Evolutionary conservation across 2,888 invertebrate genomes (phyloP).

Genomic region (Caenorhabditis sp.): DNA sequence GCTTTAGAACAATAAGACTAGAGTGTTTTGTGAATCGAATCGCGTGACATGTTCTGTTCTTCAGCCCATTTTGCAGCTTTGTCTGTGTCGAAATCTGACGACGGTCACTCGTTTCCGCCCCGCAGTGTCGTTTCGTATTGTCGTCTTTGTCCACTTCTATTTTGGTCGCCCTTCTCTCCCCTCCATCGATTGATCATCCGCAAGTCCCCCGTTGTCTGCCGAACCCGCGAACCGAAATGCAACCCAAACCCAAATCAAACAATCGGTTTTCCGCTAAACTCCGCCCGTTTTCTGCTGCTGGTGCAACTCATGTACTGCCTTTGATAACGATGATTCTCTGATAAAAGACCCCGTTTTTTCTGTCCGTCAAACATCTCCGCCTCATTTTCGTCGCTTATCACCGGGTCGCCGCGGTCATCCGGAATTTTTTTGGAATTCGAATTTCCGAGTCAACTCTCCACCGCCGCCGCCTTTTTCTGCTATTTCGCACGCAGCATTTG

Average conservation of each 20-base stretch:
- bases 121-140: slow-evolving; percentile 31
- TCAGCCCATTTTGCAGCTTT: slow-evolving; percentile 16
- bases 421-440: too few relatives aligned
- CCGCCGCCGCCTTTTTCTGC: slow-evolving; percentile 7
- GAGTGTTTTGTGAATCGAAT: slow-evolving; percentile 8
- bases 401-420: slow-evolving; percentile 26
- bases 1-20: background rate
- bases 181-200: slow-evolving; percentile 47
- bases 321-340: slow-evolving; percentile 31
- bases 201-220: too few relatives aligned
- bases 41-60: slow-evolving; percentile 38
- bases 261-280: slow-evolving; percentile 2
- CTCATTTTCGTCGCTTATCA: slow-evolving; percentile 34
- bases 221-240: too few relatives aligned
- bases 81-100: slow-evolving; percentile 13
- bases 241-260: slow-evolving; percentile 43
- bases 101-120: slow-evolving; percentile 28
- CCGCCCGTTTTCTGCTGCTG: background rate
- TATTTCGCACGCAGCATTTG: slow-evolving; percentile 13
- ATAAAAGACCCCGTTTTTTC: too few relatives aligned
- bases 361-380: slow-evolving; percentile 28
- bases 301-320: slow-evolving; percentile 43
- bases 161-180: slow-evolving; percentile 31
- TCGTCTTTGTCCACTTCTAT: slow-evolving; percentile 42
- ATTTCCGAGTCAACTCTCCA: slow-evolving; percentile 25